Evolutionary conservation across 2,888 invertebrate genomes (phyloP), one percentile per base, ranked within the genome.

Genomic region (Cosmia trapezina): DNA sequence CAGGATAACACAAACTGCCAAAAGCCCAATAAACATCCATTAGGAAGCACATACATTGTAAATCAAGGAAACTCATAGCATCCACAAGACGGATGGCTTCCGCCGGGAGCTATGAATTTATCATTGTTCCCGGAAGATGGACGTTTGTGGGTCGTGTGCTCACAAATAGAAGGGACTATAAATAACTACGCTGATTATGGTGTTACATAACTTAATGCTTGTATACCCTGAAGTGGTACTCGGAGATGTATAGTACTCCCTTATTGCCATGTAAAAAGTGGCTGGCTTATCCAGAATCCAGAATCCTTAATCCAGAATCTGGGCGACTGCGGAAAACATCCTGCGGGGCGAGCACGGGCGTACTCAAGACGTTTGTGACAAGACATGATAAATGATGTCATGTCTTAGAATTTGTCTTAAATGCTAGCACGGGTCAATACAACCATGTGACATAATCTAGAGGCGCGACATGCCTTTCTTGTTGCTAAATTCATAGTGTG

Each of bases 101-200:
- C 85, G 87, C 19, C 67, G 74, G 68, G 73, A 56, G 73, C 78
- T 19, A 76, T 85, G 84, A 87, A 86, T 87, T 79, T 87, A 86
- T 86, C 84, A 86, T 83, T 86, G 79, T 79, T 73, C 70, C 67
- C 47, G 76, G 76, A 70, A 83, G 77, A 87, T 71, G 57, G 83
- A 83, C 85, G 73, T 79, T 81, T 86, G 66, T 81, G 73, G 85
- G 85, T 70, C 87, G 82, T 14, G 54, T 37, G 56, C 28, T 41
- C 17, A 66, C 77, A 61, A 80, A 66, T 83, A 56, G 41, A 73
- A 22, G 43, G 37, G 37, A 37, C 54, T 78, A 69, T 60, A 64
- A 66, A 79, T 78, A 65, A 68, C 53, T 45, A 75, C 12, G 43
- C n/a, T 54, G 53, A 76, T 75, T 8, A 59, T 57, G 61, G 41